Evolutionary conservation across 2,113 vertebrate species (phyloP).

Genomic region (Piprites chloris): DNA sequence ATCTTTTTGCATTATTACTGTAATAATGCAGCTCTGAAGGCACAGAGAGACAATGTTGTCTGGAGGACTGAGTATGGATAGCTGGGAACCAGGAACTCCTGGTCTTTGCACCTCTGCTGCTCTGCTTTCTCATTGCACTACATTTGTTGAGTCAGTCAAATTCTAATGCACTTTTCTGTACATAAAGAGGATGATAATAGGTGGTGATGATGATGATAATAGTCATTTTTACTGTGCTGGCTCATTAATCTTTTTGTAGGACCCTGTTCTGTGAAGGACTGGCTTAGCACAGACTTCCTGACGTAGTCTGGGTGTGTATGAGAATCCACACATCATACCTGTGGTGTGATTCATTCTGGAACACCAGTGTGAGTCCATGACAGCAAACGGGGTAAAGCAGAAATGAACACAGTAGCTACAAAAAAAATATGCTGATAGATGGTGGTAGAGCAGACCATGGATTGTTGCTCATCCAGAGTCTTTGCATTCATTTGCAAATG

Average conservation of each 20-base stretch:
- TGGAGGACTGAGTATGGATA: not conserved
- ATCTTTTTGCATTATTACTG: not conserved
- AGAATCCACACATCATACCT: fast-evolving
- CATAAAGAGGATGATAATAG: not conserved
- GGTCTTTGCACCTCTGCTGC: not conserved
- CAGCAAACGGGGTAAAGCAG: not conserved
- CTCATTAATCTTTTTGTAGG: not conserved
- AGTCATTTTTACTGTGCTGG: not conserved
- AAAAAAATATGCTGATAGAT: not conserved
- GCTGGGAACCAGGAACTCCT: not conserved
- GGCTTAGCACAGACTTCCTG: not conserved
- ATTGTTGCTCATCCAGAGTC: not conserved
- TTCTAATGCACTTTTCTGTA: not conserved
- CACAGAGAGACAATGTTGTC: not conserved
- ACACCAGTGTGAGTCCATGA: not conserved
- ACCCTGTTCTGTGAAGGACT: not conserved
- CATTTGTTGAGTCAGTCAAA: not conserved
- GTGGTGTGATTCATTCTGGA: not conserved
- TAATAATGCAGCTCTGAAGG: not conserved
- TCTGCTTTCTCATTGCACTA: not conserved
- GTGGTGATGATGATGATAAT: not conserved
- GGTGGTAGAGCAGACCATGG: not conserved
- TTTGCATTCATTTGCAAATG: not conserved
- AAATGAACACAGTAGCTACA: not conserved
- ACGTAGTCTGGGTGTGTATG: not conserved